Evolutionary conservation across 2,797 vertebrate genomes (phyloP).

Genomic region (Oreonectes daqikongensis): DNA sequence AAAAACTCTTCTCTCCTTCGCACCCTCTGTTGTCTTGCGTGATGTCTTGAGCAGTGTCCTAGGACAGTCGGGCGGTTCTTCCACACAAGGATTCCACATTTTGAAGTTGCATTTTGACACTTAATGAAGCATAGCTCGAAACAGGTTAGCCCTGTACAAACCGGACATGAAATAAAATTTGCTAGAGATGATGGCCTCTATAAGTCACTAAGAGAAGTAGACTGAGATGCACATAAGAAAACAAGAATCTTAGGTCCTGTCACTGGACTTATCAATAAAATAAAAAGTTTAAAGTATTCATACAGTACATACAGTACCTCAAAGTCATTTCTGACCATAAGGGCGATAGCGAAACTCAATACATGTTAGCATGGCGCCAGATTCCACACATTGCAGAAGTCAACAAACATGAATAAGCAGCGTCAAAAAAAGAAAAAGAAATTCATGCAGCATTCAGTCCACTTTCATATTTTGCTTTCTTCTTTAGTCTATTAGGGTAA

Average conservation of each 20-base stretch:
- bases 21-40: slow-evolving; percentile 45
- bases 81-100: slow-evolving; percentile 17
- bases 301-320: background rate
- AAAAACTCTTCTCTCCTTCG: slow-evolving; percentile 50
- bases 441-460: slow-evolving; percentile 5
- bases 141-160: background rate
- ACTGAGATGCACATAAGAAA: background rate
- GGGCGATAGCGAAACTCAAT: background rate
- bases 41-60: slow-evolving; percentile 39
- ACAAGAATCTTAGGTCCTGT: background rate
- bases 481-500: slow-evolving; percentile 2
- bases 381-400: slow-evolving; percentile 10
- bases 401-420: slow-evolving; percentile 18
- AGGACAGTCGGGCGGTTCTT: slow-evolving; percentile 28
- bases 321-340: background rate
- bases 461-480: slow-evolving; percentile 31
- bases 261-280: background rate
- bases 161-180: too few relatives aligned
- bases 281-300: slow-evolving; percentile 8
- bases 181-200: background rate
- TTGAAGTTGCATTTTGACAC: slow-evolving; percentile 39
- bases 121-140: slow-evolving; percentile 32
- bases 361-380: background rate
- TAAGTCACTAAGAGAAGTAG: background rate
- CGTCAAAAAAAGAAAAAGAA: background rate